Base-by-base conservation (phyloP, 2,888 invertebrate species). In the Pilophorus perplexus region DNA sequence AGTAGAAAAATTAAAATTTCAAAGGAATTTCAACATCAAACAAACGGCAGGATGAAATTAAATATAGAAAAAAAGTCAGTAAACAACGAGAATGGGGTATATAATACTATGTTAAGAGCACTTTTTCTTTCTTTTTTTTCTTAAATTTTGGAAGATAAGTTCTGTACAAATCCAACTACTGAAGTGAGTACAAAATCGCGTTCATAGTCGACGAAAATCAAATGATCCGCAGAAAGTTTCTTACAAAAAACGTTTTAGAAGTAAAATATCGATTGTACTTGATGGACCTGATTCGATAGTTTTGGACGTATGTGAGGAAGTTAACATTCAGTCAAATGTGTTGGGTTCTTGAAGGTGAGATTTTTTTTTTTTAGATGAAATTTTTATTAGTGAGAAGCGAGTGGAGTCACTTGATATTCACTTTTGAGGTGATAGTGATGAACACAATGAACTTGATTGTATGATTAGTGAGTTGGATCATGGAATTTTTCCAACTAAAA, bases 101-200 rank as follows among this genome's bases (percentile, higher is more conserved):
- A 55, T 69, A 69, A 62, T 64, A 57, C 68, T 69, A 69, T 64
- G 57, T 67, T 69, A 69, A 69, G 69, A 69, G 69, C 69, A 69
- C 69, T 69, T 69, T 67, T 55, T 38, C 44, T 44, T n/a, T n/a
- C n/a, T n/a, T 57, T 57, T 20, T 37, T 55, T 62, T 64, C 25
- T 40, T 66, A 59, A 66, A 59, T 55, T 62, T 54, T 66, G 68
- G 66, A 68, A 69, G 66, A 67, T 62, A 59, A 64, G 27, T 64
- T 64, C 64, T 69, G 64, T 69, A 67, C 67, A 64, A 52, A 52
- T 55, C 25, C 42, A 40, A 55, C 44, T 64, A 60, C 50, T 52
- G 52, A 69, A 52, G 64, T 64, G 59, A 60, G 59, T 65, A 67
- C 52, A 69, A 69, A 69, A 64, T 64, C 16, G 50, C 48, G 20